Base-by-base conservation (phyloP, 2,797 vertebrate species). In the Urocyon cinereoargenteus region DNA sequence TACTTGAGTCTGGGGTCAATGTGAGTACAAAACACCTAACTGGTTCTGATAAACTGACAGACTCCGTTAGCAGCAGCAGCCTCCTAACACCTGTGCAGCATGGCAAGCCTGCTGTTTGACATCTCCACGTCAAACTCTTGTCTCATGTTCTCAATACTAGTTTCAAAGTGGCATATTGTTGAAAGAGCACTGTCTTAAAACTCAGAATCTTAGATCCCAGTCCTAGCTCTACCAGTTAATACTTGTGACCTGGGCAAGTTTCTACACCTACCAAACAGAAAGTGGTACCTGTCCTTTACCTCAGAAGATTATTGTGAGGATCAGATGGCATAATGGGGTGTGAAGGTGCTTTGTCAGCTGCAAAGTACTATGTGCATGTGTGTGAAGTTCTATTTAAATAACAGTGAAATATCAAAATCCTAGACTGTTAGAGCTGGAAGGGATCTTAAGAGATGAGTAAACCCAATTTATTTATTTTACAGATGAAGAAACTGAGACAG, bases 381-480 rank as follows among this genome's bases (percentile, higher is more conserved):
- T 7, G 1, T 77, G 55, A 34, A 45, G 14, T 81, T 45, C 68
- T 28, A 5, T 36, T 91, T 31, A 66, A 6, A 61, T 53, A 45
- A 28, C n/a, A 61, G 61, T 40, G 4, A 75, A 40, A 12, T 64
- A 45, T 72, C 53, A 49, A 78, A 66, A 59, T 78, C 21, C 55
- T 10, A 64, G 51, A 73, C 34, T 24, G 19, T 79, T 40, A 68
- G 36, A 57, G 26, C 31, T 59, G 11, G 31, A 90, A 87, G 84
- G 11, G 16, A 40, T n/a, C 57, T 51, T 57, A 75, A 88, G 55
- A 91, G 59, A 31, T 72, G 34, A 68, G 12, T 22, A 90, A 66
- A 5, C 45, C 28, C 24, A 83, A 28, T 24, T 61, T 62, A 21
- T 86, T 95, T 92, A 51, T 92, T 83, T 83, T 72, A 93, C 95